These are phyloP conservation scores for Galago senegalensis DNA, from an alignment of 2,797 vertebrate genomes.

Conservation along the genomic window DNA sequence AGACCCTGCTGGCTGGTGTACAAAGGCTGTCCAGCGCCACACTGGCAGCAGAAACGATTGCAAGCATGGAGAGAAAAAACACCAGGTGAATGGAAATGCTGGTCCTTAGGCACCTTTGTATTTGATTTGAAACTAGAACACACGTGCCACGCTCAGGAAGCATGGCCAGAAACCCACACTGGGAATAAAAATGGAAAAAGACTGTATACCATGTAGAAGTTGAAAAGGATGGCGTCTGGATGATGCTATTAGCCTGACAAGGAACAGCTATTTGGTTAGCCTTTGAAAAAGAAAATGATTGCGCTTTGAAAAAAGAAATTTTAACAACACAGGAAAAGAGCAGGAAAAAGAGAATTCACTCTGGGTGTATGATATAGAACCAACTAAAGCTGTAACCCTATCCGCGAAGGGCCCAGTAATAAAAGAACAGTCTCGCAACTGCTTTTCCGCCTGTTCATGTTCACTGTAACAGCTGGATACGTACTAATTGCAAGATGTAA, in stretches of 20 bases:
- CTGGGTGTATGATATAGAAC: not conserved
- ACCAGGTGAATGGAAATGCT: not conserved
- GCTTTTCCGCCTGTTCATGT: constrained; percentile 26
- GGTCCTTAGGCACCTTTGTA: not conserved
- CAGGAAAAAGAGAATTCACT: constrained; percentile 49
- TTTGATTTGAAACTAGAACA: constrained; percentile 30
- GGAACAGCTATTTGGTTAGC: constrained; percentile 5
- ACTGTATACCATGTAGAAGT: not conserved
- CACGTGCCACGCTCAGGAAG: not conserved
- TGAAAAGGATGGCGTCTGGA: not conserved
- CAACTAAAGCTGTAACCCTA: constrained; percentile 20
- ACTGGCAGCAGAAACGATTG: not conserved
- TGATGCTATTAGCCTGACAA: accelerated
- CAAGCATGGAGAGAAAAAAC: not conserved
- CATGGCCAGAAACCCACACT: not conserved
- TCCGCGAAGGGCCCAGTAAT: not conserved
- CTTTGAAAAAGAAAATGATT: constrained; percentile 44
- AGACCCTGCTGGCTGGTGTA: not conserved
- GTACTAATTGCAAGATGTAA: constrained; percentile 55
- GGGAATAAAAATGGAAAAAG: not conserved
- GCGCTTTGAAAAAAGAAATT: constrained; percentile 35
- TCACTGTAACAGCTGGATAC: not conserved
- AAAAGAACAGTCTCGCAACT: constrained; percentile 45
- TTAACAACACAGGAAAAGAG: constrained; percentile 51
- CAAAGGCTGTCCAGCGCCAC: not conserved